Conservation (phyloP, 2,797 vertebrate genomes). For the Benthosema pterotum region DNA sequence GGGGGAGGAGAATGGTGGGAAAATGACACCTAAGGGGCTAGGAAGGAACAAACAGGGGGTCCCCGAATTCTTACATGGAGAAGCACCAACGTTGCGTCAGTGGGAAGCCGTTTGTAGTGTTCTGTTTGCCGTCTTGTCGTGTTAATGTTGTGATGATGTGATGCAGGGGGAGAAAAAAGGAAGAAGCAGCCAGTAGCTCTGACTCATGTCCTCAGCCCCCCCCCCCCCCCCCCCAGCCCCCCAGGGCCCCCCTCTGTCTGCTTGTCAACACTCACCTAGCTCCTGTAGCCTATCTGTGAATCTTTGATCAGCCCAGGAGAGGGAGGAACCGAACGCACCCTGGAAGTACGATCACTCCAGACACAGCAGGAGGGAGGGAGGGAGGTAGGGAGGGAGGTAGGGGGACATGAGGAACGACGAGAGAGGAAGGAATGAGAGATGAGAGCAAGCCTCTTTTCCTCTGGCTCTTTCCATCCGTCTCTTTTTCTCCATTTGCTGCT, state of each 20-base stretch:
- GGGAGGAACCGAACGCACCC: slow-evolving; percentile 46
- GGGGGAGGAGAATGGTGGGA: no score
- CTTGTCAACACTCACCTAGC: no score
- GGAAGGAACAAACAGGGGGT: no score
- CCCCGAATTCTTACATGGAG: no score
- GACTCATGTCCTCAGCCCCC: slow-evolving; percentile 30
- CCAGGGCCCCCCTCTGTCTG: slow-evolving; percentile 40
- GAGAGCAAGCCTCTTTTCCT: slow-evolving; percentile 24
- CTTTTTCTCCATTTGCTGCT: background rate
- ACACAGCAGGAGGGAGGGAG: slow-evolving; percentile 46
- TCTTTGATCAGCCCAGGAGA: slow-evolving; percentile 72
- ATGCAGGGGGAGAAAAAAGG: no score
- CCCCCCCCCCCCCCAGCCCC: slow-evolving; percentile 40
- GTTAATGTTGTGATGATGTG: slow-evolving; percentile 26
- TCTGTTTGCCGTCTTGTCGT: slow-evolving; percentile 59
- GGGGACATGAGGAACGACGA: slow-evolving; percentile 40
- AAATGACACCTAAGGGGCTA: no score
- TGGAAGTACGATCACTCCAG: slow-evolving; percentile 50
- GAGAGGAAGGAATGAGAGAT: slow-evolving; percentile 27
- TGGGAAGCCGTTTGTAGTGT: slow-evolving; percentile 43
- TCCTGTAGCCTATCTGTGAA: slow-evolving; percentile 8
- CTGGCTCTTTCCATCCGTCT: slow-evolving; percentile 38
- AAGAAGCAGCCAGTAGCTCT: slow-evolving; percentile 7
- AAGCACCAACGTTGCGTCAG: slow-evolving; percentile 13
- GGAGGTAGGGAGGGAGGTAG: slow-evolving; percentile 39